These are phyloP conservation scores for Phylloscopus trochilus DNA, from an alignment of 2,113 vertebrate species.

Conservation along the genomic window DNA sequence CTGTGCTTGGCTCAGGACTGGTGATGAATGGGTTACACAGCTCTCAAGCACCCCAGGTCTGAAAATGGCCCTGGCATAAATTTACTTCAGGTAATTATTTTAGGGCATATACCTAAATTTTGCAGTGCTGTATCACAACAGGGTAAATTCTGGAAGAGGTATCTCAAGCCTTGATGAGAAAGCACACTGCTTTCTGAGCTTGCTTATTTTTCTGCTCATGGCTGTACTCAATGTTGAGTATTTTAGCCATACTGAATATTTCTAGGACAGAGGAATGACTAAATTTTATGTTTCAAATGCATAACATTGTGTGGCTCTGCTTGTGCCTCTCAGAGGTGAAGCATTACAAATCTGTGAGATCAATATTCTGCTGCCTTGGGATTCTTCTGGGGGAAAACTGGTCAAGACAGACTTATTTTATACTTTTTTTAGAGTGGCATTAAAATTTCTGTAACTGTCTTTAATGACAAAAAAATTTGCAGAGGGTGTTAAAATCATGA, in stretches of 20 bases:
- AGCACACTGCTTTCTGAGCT: neutral
- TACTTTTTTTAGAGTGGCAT: neutral
- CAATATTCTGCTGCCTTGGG: neutral
- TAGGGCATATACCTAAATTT: neutral
- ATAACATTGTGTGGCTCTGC: neutral
- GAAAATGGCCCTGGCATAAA: neutral
- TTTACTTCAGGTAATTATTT: neutral
- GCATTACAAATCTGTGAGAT: neutral
- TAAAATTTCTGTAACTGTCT: neutral
- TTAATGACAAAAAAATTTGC: neutral
- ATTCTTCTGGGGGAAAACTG: neutral
- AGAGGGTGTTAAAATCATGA: neutral
- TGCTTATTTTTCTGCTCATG: neutral
- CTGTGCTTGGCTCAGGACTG: neutral
- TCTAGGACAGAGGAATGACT: neutral
- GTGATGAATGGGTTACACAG: neutral
- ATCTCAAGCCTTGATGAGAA: neutral
- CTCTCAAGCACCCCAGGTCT: neutral
- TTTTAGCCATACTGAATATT: neutral
- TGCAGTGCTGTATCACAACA: neutral
- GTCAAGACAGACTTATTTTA: neutral
- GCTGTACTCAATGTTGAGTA: rapidly evolving
- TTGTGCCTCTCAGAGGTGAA: neutral
- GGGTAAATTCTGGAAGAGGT: neutral
- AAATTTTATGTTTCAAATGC: neutral